A percentile compares a stretch with the other conserved stretches of the same genome.
Conservation (phyloP, 2,888 invertebrate genomes). For the Cataglyphis cursor region DNA sequence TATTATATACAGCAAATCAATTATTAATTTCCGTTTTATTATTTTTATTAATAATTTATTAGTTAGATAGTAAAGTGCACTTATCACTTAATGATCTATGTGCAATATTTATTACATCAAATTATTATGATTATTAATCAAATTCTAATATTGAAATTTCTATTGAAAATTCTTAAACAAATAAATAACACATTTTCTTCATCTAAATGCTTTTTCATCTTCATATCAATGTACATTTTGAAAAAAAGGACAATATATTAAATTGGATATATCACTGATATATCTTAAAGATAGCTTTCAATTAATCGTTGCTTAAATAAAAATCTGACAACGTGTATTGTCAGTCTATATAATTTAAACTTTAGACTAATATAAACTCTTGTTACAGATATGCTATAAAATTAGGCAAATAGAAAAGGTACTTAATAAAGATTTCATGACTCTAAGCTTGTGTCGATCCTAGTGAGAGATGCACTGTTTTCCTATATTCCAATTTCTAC, state of each 20-base stretch:
- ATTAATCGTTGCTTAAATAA: slow-evolving; percentile 11
- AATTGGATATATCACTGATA: slow-evolving; percentile 5
- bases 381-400: not conserved
- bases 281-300: slow-evolving; percentile 1
- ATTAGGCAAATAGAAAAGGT: slow-evolving; percentile 55
- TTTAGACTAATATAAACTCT: not conserved
- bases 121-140: slow-evolving; percentile 1
- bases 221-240: slow-evolving; percentile 2
- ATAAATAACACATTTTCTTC: not conserved
- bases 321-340: not conserved
- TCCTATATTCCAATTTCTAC: slow-evolving; percentile 1
- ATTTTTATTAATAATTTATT: slow-evolving; percentile 4
- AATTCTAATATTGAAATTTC: not conserved
- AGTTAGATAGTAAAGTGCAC: not conserved
- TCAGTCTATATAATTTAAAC: slow-evolving; percentile 14
- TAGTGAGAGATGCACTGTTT: not conserved
- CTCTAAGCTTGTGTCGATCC: slow-evolving; percentile 66
- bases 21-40: not conserved
- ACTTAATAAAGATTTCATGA: slow-evolving; percentile 60
- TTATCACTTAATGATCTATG: not conserved
- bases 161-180: not conserved
- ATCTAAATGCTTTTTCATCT: not conserved
- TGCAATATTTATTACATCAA: not conserved
- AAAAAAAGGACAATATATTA: slow-evolving; percentile 35
- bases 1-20: not conserved